Percentiles rank a stretch among this genome's conserved stretches.
Conservation (phyloP, 2,888 invertebrate species). For the Hymenopus coronatus region DNA sequence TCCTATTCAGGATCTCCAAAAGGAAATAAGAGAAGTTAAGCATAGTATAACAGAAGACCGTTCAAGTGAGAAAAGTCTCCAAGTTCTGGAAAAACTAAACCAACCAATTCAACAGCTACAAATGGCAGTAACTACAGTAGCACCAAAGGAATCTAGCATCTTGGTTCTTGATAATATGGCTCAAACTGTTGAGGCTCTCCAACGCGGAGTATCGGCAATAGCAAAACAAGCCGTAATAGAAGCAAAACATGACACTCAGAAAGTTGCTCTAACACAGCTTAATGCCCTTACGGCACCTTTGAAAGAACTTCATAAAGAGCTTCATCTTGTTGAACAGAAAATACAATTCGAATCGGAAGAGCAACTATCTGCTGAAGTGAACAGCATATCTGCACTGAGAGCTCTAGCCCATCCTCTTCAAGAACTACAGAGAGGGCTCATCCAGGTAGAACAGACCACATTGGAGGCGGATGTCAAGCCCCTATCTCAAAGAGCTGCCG, state of each 20-base stretch:
- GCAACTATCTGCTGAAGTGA: neutral
- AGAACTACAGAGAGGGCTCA: conserved; percentile 47
- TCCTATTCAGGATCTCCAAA: conserved; percentile 53
- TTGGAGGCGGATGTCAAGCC: neutral
- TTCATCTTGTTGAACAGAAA: conserved; percentile 39
- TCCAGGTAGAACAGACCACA: conserved; percentile 35
- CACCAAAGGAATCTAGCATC: neutral
- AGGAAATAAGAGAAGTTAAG: conserved; percentile 46
- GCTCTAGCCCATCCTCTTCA: conserved; percentile 47
- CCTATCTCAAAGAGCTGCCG: conserved; percentile 37
- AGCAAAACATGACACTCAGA: neutral
- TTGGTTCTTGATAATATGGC: neutral
- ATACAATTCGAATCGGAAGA: conserved; percentile 21
- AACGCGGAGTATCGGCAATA: neutral
- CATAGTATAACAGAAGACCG: neutral
- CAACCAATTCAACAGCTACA: conserved; percentile 35
- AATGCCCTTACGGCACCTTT: conserved; percentile 45
- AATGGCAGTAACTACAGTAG: neutral
- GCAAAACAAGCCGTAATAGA: neutral
- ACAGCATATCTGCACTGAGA: conserved; percentile 40
- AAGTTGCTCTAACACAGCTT: neutral
- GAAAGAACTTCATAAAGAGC: conserved; percentile 47
- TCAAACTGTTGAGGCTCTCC: neutral
- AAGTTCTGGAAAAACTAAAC: conserved; percentile 28
- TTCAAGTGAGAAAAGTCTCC: neutral